Base-by-base conservation (phyloP, 64 coral and sea anemone species). In the Montipora efflorescens region DNA sequence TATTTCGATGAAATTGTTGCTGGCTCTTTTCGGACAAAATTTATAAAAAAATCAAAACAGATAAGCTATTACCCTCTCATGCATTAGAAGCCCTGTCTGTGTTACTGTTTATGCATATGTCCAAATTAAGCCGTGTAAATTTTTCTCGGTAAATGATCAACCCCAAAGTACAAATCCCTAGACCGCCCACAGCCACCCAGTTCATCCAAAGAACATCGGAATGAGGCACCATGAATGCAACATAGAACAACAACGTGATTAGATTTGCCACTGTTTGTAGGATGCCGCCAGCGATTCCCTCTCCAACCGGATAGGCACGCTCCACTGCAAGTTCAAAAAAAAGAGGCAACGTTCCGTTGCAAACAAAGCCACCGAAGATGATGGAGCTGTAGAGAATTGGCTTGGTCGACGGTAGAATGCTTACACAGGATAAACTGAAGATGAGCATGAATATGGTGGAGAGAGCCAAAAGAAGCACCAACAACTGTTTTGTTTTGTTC, bases 261-360 rank as follows among this genome's bases (percentile, higher is more conserved):
- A 75, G 25, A 12, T 47, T 80, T 58, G 15, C 81, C 15, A 79
- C 62, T 4, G 76, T 23, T 0, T 93, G 16, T 20, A 61, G 44
- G 16, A 96, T 59, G 0, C 93, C 80, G 12, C 87, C 87, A 14
- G 87, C 83, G 0, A 90, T 48, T 0, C 87, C 91, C 50, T 87
- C 91, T 7, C 80, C 75, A 0, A 93, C 80, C 0, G 95, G 95
- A 70, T 96, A 96, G 6, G 82, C 87, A 47, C 68, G 59, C 53
- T 96, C 95, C 48, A 93, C 71, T 16, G 80, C 74, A 21, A 96
- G 70, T 79, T 96, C 95, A 18, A 93, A 86, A 16, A 93, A 50
- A 12, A 96, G 67, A 2, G 91, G 91, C 3, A 67, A 73, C 15
- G 91, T 90, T 22, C 95, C 91, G 36, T 83, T 93, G 57, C 66